These are phyloP conservation scores for Trachops cirrhosus DNA, from an alignment of 2,797 vertebrate species.

Conservation along the genomic window DNA sequence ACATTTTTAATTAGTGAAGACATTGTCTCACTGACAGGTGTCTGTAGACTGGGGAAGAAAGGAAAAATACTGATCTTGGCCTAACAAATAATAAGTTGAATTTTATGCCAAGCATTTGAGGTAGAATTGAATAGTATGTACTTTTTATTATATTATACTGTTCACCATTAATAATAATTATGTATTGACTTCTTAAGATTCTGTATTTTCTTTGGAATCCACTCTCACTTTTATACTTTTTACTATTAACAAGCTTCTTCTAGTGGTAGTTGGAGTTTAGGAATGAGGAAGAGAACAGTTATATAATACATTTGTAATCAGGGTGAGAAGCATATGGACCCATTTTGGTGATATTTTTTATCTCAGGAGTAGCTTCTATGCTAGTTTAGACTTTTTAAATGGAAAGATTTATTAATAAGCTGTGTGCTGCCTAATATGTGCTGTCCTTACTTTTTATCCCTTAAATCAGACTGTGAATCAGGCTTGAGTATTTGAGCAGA, in stretches of 20 bases:
- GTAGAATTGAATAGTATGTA: background rate
- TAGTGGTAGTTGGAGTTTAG: background rate
- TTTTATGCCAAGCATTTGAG: background rate
- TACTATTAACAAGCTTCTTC: background rate
- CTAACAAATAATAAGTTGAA: background rate
- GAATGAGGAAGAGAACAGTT: background rate
- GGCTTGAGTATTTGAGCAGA: background rate
- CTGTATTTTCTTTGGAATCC: constrained; percentile 1
- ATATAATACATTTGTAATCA: constrained; percentile 7
- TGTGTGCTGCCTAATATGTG: background rate
- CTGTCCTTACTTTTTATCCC: background rate
- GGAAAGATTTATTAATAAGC: constrained; percentile 6
- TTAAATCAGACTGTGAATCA: background rate
- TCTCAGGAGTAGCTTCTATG: background rate
- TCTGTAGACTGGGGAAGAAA: background rate
- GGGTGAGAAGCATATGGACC: background rate
- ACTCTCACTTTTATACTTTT: background rate
- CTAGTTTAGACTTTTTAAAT: constrained; percentile 1
- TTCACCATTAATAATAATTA: background rate
- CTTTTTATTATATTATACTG: background rate
- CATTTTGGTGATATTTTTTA: constrained; percentile 2
- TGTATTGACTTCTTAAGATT: background rate
- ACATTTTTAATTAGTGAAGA: background rate
- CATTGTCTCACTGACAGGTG: background rate
- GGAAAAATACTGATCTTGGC: background rate